Conservation (phyloP, 2,888 invertebrate species). For the Cephonodes hylas region DNA sequence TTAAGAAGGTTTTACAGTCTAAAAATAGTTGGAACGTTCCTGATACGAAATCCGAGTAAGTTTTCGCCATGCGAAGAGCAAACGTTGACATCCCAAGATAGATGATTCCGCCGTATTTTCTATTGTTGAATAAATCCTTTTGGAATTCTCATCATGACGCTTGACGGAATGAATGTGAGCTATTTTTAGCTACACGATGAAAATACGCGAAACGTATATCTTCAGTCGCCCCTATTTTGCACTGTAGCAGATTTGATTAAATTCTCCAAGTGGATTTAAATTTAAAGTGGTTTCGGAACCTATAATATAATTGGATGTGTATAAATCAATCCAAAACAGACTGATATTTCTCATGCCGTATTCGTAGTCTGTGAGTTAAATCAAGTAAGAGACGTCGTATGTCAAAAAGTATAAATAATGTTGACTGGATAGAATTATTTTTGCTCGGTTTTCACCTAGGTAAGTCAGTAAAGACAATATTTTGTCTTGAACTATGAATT, state of each 20-base stretch:
- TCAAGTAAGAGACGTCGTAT: neutral
- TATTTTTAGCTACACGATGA: neutral
- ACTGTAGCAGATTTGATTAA: neutral
- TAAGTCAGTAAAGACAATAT: conserved; percentile 6
- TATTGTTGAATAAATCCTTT: conserved; percentile 22
- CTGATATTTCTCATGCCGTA: neutral
- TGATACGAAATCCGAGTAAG: conserved; percentile 1
- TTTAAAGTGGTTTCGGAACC: neutral
- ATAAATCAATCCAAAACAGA: neutral
- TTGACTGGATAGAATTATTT: neutral
- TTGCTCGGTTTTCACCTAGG: neutral
- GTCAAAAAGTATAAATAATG: neutral
- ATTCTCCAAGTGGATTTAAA: neutral
- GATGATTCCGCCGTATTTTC: conserved; percentile 19
- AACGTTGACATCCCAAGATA: conserved; percentile 22
- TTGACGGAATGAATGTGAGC: neutral
- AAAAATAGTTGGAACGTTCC: neutral
- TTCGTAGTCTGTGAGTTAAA: neutral
- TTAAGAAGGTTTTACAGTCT: neutral
- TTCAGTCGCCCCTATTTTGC: neutral
- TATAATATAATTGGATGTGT: neutral
- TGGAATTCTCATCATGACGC: neutral
- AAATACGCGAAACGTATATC: neutral
- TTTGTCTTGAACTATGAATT: conserved; percentile 3
- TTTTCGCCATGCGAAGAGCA: conserved; percentile 6